Evolutionary conservation across 2,797 vertebrate species (phyloP).

Genomic region (Pantherophis vulpinus): DNA sequence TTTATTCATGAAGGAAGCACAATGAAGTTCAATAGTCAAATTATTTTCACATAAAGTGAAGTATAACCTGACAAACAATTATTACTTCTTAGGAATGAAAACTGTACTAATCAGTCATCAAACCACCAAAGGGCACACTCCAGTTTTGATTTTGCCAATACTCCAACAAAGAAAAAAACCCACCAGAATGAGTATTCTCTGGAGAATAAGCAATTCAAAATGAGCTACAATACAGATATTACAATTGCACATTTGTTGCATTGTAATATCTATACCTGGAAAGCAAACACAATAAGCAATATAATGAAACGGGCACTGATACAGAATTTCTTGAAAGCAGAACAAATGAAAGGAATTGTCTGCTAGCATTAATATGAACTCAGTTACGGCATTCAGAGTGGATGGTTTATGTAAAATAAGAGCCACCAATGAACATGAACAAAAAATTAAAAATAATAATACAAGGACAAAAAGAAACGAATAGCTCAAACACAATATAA

Average conservation of each 20-base stretch:
- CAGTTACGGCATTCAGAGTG: neutral
- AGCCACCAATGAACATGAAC: neutral
- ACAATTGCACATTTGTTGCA: neutral
- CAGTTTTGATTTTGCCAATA: neutral
- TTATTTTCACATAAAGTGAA: neutral
- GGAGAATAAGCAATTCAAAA: neutral
- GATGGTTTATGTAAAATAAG: neutral
- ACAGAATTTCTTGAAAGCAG: neutral
- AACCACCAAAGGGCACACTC: neutral
- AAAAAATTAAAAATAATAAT: neutral
- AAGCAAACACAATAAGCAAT: neutral
- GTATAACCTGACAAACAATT: neutral
- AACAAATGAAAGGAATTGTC: neutral
- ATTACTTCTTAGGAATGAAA: neutral
- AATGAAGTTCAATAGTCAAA: neutral
- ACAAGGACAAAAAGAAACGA: neutral
- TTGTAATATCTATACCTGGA: neutral
- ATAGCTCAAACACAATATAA: neutral
- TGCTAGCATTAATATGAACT: neutral
- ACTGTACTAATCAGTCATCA: neutral
- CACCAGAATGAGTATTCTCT: neutral
- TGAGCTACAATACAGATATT: neutral
- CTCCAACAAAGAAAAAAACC: neutral
- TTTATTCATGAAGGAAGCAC: neutral
- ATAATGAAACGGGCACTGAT: neutral